Conservation (phyloP, 2,113 vertebrate genomes). For the Odontophorus gujanensis region DNA sequence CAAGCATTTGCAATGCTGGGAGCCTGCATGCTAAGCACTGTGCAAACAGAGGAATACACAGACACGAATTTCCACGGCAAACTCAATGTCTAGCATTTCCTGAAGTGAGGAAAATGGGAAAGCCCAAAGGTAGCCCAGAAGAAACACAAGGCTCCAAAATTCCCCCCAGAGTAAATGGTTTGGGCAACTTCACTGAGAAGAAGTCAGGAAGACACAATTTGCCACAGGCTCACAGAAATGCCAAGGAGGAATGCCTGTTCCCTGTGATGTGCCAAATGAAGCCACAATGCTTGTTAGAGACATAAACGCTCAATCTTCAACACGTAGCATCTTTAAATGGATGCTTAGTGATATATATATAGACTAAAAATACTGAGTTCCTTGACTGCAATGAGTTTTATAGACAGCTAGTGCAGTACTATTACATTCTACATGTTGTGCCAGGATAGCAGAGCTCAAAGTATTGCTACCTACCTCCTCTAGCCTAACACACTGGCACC, state of each 20-base stretch:
- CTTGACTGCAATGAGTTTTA: background rate
- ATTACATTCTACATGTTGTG: background rate
- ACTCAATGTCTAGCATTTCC: accelerated
- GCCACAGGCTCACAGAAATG: background rate
- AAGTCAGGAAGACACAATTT: background rate
- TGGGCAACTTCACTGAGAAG: background rate
- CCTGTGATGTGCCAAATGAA: background rate
- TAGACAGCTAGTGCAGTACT: background rate
- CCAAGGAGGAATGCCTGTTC: background rate
- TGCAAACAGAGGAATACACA: background rate
- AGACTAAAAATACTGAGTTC: background rate
- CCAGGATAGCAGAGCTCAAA: background rate
- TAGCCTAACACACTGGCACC: background rate
- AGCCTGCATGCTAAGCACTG: background rate
- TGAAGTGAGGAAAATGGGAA: background rate
- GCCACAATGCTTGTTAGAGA: background rate
- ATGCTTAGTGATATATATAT: background rate
- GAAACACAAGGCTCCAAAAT: background rate
- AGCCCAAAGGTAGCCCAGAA: background rate
- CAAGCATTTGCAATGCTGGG: background rate
- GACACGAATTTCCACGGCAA: background rate
- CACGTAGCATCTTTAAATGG: background rate
- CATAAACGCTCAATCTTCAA: background rate
- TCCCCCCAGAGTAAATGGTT: background rate
- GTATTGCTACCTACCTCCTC: background rate